These are phyloP conservation scores for Carabus problematicus DNA, from an alignment of 2,888 invertebrate species.

Conservation along the genomic window DNA sequence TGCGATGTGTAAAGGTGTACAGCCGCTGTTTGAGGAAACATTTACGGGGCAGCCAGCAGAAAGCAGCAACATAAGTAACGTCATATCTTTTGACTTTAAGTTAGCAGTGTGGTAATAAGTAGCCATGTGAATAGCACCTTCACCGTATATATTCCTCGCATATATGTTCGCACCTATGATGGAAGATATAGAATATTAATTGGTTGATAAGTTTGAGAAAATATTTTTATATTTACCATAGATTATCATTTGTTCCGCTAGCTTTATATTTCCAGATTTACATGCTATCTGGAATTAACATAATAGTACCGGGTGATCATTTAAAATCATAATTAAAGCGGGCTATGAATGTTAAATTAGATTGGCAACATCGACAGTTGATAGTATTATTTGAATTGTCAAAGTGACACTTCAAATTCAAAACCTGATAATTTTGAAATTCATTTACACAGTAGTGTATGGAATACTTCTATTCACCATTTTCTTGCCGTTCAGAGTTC, in stretches of 20 bases:
- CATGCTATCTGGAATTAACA: background rate
- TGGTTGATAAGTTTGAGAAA: too few relatives aligned
- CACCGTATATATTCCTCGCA: slow-evolving; percentile 49
- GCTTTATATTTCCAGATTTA: background rate
- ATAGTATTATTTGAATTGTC: too few relatives aligned
- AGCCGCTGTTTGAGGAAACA: slow-evolving; percentile 50
- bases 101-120: slow-evolving; percentile 50
- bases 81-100: slow-evolving; percentile 50
- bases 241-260: slow-evolving; percentile 1
- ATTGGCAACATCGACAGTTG: too few relatives aligned
- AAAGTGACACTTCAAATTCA: too few relatives aligned
- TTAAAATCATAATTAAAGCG: too few relatives aligned
- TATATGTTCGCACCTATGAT: slow-evolving; percentile 50
- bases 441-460: too few relatives aligned
- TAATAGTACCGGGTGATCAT: too few relatives aligned
- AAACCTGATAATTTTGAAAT: too few relatives aligned
- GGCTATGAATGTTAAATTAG: too few relatives aligned
- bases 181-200: background rate
- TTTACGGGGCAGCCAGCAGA: slow-evolving; percentile 54
- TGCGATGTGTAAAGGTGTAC: slow-evolving; percentile 53
- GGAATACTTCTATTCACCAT: too few relatives aligned
- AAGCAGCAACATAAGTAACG: slow-evolving; percentile 52
- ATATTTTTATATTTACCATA: background rate
- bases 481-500: too few relatives aligned
- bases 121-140: slow-evolving; percentile 53